A percentile compares a stretch with the other conserved stretches of the same genome.
These are phyloP conservation scores for Apodemus sylvaticus DNA, from an alignment of 2,113 vertebrate species.

Conservation along the genomic window DNA sequence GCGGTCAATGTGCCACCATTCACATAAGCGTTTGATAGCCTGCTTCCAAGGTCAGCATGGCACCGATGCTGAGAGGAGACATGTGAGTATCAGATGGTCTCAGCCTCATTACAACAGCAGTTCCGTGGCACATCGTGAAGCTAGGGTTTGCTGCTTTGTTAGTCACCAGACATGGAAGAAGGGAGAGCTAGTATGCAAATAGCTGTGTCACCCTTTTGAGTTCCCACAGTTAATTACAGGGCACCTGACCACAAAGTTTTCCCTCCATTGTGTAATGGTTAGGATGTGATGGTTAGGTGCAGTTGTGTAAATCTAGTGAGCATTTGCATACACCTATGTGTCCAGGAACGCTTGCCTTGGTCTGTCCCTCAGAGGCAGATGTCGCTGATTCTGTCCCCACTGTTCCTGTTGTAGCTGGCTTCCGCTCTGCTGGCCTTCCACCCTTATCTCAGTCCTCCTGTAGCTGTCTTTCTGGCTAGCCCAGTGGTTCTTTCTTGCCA, in stretches of 20 bases:
- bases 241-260: neutral
- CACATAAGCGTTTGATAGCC: slow-evolving; percentile 92
- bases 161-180: neutral
- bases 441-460: neutral
- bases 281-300: neutral
- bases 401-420: neutral
- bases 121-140: neutral
- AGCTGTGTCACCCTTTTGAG: neutral
- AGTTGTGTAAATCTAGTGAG: neutral
- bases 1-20: slow-evolving; percentile 94
- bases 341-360: neutral
- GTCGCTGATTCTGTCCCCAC: neutral
- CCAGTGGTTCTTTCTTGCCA: neutral
- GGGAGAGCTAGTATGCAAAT: neutral
- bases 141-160: neutral
- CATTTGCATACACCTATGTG: neutral
- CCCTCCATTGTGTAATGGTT: neutral
- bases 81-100: slow-evolving; percentile 85
- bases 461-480: neutral
- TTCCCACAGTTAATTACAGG: neutral
- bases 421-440: neutral
- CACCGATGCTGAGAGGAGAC: slow-evolving; percentile 94
- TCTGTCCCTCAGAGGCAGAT: neutral
- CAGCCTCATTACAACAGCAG: neutral
- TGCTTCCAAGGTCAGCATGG: slow-evolving; percentile 97